Evolutionary conservation across 2,888 invertebrate genomes (phyloP).

Genomic region (Lissocephala sabroskyi): DNA sequence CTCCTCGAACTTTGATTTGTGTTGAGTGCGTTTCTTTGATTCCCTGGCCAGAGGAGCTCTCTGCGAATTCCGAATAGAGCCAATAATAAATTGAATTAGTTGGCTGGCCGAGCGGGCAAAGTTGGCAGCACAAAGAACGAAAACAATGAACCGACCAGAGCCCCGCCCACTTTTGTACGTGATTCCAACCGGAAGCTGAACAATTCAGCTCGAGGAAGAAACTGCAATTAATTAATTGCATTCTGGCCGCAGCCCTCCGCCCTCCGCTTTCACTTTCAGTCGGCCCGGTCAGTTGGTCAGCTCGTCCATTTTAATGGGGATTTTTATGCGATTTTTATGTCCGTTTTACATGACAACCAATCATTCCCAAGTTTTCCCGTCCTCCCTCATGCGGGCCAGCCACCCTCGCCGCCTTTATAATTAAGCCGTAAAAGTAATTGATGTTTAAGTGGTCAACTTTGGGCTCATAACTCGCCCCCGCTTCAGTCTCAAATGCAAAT

Average conservation of each 20-base stretch:
- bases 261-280: no score
- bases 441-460: conserved; percentile 51
- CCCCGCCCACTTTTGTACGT: conserved; percentile 15
- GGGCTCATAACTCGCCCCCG: background rate
- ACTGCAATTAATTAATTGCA: conserved; percentile 46
- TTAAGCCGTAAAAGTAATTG: conserved; percentile 61
- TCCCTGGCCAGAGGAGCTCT: background rate
- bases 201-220: conserved; percentile 14
- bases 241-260: conserved; percentile 10
- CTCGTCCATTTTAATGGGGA: conserved; percentile 15
- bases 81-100: conserved; percentile 28
- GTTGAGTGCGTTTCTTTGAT: background rate
- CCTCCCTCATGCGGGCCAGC: conserved; percentile 1
- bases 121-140: conserved; percentile 2
- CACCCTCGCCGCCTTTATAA: conserved; percentile 29
- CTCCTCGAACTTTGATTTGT: no score
- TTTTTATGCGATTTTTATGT: conserved; percentile 46
- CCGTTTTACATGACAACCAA: conserved; percentile 36
- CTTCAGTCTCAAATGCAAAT: background rate
- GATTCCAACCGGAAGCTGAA: conserved; percentile 32
- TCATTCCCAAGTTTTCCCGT: conserved; percentile 18
- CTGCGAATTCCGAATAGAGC: conserved; percentile 14
- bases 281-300: background rate
- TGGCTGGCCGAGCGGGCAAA: conserved; percentile 2
- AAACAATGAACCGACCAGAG: background rate